Conservation (phyloP, 2,888 invertebrate genomes). For the Hedya salicella region DNA sequence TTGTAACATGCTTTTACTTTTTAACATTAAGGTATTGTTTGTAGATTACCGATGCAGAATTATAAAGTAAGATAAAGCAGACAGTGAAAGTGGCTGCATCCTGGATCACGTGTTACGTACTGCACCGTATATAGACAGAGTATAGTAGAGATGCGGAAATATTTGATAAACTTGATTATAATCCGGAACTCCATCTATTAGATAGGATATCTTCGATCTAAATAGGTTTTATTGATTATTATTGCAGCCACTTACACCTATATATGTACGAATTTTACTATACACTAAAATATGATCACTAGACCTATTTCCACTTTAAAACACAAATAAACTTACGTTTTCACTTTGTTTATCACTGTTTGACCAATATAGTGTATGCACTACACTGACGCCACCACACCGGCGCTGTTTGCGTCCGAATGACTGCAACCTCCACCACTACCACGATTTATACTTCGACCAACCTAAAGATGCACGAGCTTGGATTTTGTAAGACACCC, state of each 20-base stretch:
- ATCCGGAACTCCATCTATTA: no score
- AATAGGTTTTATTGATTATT: background rate
- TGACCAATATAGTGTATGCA: conserved; percentile 44
- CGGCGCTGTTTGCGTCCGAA: conserved; percentile 78
- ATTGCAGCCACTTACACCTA: conserved; percentile 5
- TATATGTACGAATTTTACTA: background rate
- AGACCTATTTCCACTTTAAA: conserved; percentile 20
- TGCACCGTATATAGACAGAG: background rate
- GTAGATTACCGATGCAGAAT: conserved; percentile 8
- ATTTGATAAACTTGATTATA: no score
- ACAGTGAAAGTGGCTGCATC: conserved; percentile 44
- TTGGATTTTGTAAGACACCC: conserved; percentile 81
- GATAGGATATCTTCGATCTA: no score
- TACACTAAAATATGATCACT: conserved; percentile 15
- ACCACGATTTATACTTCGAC: conserved; percentile 81
- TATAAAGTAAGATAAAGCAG: conserved; percentile 12
- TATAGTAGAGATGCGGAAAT: background rate
- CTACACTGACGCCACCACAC: conserved; percentile 71
- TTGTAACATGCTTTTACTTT: background rate
- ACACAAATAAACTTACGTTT: conserved; percentile 39
- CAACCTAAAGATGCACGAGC: conserved; percentile 78
- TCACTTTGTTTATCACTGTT: conserved; percentile 68
- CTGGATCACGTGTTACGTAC: conserved; percentile 11
- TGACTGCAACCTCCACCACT: conserved; percentile 75
- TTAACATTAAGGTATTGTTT: conserved; percentile 9